phyloP scores from a whole-genome alignment of 1,140 invertebrate genomes.

The Propsilocerus akamusi region DNA sequence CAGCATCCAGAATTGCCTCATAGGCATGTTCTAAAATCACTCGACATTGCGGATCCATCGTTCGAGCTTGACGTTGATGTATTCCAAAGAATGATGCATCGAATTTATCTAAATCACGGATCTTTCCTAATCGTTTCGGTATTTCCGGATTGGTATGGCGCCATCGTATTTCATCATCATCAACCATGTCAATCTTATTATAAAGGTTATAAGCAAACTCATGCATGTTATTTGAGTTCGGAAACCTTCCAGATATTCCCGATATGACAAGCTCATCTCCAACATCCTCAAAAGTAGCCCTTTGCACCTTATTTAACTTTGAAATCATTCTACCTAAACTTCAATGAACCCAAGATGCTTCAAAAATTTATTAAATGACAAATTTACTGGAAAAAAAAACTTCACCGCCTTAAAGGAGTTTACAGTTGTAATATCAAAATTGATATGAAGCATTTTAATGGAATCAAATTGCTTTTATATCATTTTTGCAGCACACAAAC shows the following conservation, averaged over 20 bases:
- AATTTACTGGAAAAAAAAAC: too few species aligned
- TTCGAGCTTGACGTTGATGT: slow-evolving; percentile 63
- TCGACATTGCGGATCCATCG: slow-evolving; percentile 77
- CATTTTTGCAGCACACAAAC: too few species aligned
- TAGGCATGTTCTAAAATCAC: slow-evolving; percentile 67
- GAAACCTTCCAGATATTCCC: slow-evolving; percentile 39
- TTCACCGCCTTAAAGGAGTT: too few species aligned
- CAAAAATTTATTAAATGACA: too few species aligned
- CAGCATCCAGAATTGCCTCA: slow-evolving; percentile 80
- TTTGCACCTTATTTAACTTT: too few species aligned
- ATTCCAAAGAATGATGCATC: slow-evolving; percentile 69
- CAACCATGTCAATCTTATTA: too few species aligned
- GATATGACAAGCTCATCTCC: slow-evolving; percentile 39
- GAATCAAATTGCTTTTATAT: too few species aligned
- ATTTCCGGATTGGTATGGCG: slow-evolving; percentile 44
- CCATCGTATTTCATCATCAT: slow-evolving; percentile 64
- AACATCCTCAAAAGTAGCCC: slow-evolving; percentile 35
- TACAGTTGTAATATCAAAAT: too few species aligned
- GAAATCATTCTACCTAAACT: too few species aligned
- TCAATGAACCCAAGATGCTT: too few species aligned
- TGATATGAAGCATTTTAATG: too few species aligned
- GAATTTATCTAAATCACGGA: slow-evolving; percentile 62
- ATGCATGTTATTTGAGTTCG: slow-evolving; percentile 36
- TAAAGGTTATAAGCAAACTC: slow-evolving; percentile 37
- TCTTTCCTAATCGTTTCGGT: slow-evolving; percentile 54